A percentile compares a stretch with the other conserved stretches of the same genome.
These are phyloP conservation scores for Allygus modestus DNA, from an alignment of 2,888 invertebrate genomes.

Conservation along the genomic window DNA sequence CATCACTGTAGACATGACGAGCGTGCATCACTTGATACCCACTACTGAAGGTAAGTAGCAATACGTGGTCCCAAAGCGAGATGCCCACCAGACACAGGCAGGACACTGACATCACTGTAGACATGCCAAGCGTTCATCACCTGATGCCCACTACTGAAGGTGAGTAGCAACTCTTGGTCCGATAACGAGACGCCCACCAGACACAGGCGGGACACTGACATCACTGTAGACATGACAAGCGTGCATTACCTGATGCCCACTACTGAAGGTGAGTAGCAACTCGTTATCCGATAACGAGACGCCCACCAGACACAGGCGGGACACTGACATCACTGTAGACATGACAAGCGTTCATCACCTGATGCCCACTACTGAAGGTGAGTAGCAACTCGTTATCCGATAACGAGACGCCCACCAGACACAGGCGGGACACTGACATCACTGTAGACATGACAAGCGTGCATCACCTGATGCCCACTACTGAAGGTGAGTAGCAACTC, in stretches of 20 bases:
- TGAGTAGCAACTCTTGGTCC: conserved; percentile 64
- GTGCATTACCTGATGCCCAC: neutral
- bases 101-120: conserved; percentile 69
- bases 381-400: no score
- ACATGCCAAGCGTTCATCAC: conserved; percentile 63
- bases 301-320: no score
- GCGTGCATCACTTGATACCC: conserved; percentile 54
- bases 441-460: no score
- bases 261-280: neutral
- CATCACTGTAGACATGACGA: conserved; percentile 67
- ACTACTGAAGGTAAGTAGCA: conserved; percentile 64
- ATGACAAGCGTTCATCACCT: no score
- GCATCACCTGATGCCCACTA: no score
- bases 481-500: no score
- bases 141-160: conserved; percentile 64
- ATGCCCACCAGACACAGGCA: conserved; percentile 70
- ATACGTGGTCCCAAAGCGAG: conserved; percentile 61
- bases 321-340: no score
- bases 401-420: no score
- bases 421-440: no score
- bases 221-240: conserved; percentile 66
- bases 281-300: no score
- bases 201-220: conserved; percentile 70
- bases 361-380: no score
- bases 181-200: conserved; percentile 69